Evolutionary conservation across 2,797 vertebrate species (phyloP).

Genomic region (Coranthus polyacanthus): DNA sequence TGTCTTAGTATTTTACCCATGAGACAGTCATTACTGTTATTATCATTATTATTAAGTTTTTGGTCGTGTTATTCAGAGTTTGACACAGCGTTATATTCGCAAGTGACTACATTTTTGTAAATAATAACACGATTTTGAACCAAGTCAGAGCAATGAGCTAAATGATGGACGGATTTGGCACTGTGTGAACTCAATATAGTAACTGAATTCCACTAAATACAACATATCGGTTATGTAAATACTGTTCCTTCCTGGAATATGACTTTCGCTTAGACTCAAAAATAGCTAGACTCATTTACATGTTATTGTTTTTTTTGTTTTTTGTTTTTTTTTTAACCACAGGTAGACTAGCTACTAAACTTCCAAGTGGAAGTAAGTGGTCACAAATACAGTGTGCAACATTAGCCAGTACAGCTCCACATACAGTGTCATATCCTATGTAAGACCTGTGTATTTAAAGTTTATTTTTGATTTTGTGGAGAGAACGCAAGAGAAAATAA

Average conservation of each 20-base stretch:
- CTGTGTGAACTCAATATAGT: no score
- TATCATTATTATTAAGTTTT: neutral
- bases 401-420: no score
- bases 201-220: no score
- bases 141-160: conserved; percentile 32
- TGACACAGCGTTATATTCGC: no score
- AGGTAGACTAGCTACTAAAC: neutral
- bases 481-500: no score
- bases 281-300: neutral
- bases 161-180: conserved; percentile 41
- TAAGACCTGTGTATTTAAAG: no score
- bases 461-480: neutral
- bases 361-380: neutral
- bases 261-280: neutral
- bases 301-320: neutral
- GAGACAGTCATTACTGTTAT: no score
- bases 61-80: no score
- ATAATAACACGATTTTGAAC: neutral
- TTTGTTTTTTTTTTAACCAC: neutral
- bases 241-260: neutral
- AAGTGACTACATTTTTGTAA: neutral
- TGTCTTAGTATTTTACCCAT: no score
- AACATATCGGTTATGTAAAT: conserved; percentile 1
- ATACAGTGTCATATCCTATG: no score
- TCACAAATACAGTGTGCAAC: no score